Conservation (phyloP, 2,113 vertebrate genomes). For the Atrichornis clamosus region DNA sequence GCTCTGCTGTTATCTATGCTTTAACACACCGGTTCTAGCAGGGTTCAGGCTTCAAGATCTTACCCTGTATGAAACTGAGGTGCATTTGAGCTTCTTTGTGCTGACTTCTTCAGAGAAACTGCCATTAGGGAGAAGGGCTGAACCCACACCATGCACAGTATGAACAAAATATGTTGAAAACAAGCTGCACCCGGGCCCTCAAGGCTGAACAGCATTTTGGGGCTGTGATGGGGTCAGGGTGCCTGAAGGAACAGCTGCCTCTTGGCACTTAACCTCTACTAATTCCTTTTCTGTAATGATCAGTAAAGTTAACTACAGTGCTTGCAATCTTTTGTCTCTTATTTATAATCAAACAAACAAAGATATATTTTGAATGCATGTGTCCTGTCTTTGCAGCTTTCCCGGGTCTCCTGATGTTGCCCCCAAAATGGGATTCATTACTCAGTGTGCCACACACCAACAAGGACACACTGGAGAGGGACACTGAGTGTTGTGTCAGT, state of each 20-base stretch:
- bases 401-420: background rate
- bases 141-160: background rate
- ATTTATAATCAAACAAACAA: background rate
- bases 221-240: background rate
- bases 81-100: background rate
- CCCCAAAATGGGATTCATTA: background rate
- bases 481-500: rapidly evolving
- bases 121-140: background rate
- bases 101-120: background rate
- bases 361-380: rapidly evolving
- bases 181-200: background rate
- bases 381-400: background rate
- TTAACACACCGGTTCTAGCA: background rate
- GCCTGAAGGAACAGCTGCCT: background rate
- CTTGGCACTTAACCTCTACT: background rate
- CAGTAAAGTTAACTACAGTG: background rate
- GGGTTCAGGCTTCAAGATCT: background rate
- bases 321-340: background rate
- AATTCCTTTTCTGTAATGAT: background rate
- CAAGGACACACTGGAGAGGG: background rate
- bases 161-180: background rate
- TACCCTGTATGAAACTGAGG: background rate
- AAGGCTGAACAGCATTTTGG: background rate
- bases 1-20: background rate
- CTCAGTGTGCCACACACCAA: background rate